Base-by-base conservation (phyloP, 2,113 vertebrate genomes). In the Chionodraco myersi region DNA sequence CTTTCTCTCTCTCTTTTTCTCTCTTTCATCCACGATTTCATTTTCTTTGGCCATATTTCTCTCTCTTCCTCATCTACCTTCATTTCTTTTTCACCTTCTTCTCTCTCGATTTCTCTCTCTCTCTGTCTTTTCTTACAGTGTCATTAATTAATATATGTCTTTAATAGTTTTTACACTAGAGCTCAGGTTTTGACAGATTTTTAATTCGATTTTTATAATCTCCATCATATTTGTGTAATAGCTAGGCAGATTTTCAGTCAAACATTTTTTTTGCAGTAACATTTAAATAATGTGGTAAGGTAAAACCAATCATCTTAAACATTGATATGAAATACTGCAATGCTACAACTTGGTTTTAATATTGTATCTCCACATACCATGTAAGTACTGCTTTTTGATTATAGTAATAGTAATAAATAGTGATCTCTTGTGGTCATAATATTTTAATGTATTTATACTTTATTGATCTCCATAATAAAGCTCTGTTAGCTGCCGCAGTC, bases 121-220 rank as follows among this genome's bases (percentile, higher is more conserved):
- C 65, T 60, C 23, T 86, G 36, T 7, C 36, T 78, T 80, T 80
- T 80, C 73, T 75, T 80, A 64, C 62, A 64, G 65, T 88, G 77
- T 81, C 82, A 77, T 65, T 66, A 88, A 74, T 72, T 72, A 57
- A 62, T 61, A 77, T 76, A 80, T 86, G 78, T 84, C 53, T 72
- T 65, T 72, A 72, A 36, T 77, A 79, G 51, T 70, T 80, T 21
- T 63, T 14, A 66, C 45, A 70, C 5, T 68, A 82, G 48, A 15
- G 41, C 36, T 49, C 49, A 79, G 57, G 47, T 58, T 60, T 45
- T 79, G 45, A 18, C 10, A 74, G 61, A 72, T 57, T 26, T 72
- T 71, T 59, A 59, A 76, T 14, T 44, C 3, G 8, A 59, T 34
- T 5, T 62, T 36, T 18, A 10, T 26, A 54, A 26, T 53, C 10